Evolutionary conservation across 2,797 vertebrate genomes (phyloP).

Genomic region (Psittacula derbiana): DNA sequence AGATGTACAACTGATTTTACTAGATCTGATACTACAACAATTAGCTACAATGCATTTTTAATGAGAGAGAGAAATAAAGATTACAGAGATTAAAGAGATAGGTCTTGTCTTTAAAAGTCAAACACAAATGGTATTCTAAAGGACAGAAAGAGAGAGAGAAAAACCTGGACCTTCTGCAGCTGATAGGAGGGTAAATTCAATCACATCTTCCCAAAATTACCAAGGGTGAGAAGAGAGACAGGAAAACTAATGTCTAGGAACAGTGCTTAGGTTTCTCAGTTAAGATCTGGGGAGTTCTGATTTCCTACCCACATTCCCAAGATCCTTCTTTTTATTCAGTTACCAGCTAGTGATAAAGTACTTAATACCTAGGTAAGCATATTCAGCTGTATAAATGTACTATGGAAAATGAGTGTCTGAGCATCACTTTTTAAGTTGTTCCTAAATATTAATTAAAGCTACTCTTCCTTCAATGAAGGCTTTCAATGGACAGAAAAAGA

Average conservation of each 20-base stretch:
- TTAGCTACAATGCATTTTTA: not conserved
- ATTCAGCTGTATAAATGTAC: not conserved
- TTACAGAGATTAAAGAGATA: not conserved
- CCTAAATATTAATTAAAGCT: not conserved
- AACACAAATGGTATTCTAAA: not conserved
- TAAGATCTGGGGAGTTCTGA: not conserved
- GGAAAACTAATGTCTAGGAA: not conserved
- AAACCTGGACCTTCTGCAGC: not conserved
- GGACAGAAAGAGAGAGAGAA: too few species aligned
- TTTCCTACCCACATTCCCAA: not conserved
- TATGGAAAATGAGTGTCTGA: not conserved
- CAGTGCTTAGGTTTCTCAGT: not conserved
- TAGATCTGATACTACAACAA: not conserved
- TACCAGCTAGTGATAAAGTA: not conserved
- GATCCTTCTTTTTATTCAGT: not conserved
- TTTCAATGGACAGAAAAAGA: not conserved
- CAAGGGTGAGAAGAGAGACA: not conserved
- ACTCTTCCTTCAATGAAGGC: not conserved
- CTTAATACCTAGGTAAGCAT: not conserved
- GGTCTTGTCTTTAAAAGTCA: not conserved
- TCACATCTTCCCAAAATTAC: not conserved
- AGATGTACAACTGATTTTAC: not conserved
- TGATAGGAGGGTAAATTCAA: not conserved
- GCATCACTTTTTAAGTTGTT: not conserved
- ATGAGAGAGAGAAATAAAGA: not conserved